A percentile compares a stretch with the other conserved stretches of the same genome.
These are phyloP conservation scores for Leptobrachium ailaonicum DNA, from an alignment of 2,113 vertebrate species.

Conservation along the genomic window DNA sequence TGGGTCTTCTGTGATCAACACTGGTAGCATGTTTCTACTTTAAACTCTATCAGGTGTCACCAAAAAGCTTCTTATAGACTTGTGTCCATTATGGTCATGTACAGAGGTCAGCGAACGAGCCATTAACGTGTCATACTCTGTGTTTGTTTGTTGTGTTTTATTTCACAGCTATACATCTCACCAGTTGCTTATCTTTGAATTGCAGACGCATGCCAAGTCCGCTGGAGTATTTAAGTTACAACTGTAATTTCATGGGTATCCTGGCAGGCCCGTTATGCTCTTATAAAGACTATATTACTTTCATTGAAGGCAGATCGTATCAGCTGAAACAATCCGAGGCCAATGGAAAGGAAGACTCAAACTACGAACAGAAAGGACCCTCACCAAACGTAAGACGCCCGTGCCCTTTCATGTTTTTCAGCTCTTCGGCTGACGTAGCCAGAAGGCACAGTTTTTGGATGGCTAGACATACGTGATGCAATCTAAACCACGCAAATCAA, in stretches of 20 bases:
- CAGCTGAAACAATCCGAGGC: conserved; percentile 74
- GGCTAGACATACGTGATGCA: no score
- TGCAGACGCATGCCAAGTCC: conserved; percentile 93
- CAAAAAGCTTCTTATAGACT: no score
- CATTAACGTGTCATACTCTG: no score
- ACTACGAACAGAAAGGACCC: conserved; percentile 78
- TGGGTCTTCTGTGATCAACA: no score
- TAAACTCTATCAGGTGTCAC: no score
- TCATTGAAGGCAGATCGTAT: conserved; percentile 89
- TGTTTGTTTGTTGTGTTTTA: background rate
- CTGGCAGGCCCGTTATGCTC: conserved; percentile 94
- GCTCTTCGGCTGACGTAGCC: no score
- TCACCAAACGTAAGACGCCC: conserved; percentile 84
- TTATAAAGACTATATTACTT: conserved; percentile 95
- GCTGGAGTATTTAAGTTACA: conserved; percentile 96
- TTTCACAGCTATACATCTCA: conserved; percentile 48
- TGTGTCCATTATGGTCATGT: no score
- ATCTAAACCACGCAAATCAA: no score
- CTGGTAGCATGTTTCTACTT: no score
- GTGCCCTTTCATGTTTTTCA: background rate
- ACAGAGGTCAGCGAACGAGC: no score
- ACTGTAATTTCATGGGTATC: conserved; percentile 98
- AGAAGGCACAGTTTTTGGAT: no score
- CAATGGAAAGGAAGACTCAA: conserved; percentile 82
- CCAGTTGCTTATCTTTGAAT: conserved; percentile 55